Evolutionary conservation across 2,113 vertebrate genomes (phyloP).

Genomic region (Gnathonemus echidnorhynchus): DNA sequence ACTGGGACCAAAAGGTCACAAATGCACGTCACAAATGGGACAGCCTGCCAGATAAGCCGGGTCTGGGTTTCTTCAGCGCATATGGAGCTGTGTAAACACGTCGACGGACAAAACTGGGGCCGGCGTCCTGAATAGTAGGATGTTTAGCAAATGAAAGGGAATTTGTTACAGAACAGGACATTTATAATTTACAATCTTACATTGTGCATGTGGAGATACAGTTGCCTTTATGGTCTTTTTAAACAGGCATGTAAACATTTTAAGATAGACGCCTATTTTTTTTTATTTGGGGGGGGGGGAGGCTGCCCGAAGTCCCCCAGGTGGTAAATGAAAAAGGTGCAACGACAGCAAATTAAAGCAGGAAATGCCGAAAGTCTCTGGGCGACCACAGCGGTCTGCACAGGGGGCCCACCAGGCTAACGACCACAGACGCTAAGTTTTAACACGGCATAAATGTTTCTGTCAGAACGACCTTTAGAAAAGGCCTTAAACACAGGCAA

Average conservation of each 20-base stretch:
- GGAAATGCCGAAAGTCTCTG: neutral
- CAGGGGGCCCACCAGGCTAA: neutral
- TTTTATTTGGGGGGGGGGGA: neutral
- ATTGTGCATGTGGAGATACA: neutral
- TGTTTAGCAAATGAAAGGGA: neutral
- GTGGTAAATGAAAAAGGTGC: neutral
- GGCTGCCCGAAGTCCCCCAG: neutral
- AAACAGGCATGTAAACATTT: neutral
- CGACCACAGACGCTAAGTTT: neutral
- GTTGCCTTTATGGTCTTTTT: neutral
- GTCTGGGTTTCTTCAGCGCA: neutral
- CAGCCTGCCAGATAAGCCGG: neutral
- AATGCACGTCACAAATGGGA: neutral
- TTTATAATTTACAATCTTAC: neutral
- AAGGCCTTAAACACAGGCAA: neutral
- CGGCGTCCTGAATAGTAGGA: neutral
- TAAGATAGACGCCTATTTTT: too few species aligned
- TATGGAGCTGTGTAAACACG: neutral
- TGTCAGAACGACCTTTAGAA: neutral
- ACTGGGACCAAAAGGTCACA: neutral
- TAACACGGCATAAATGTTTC: neutral
- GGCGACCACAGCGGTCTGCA: neutral
- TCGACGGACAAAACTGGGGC: neutral
- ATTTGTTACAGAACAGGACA: neutral
- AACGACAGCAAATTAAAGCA: conserved; percentile 45